Conservation (phyloP, 1,140 invertebrate genomes). For the Glossosoma conforme region DNA sequence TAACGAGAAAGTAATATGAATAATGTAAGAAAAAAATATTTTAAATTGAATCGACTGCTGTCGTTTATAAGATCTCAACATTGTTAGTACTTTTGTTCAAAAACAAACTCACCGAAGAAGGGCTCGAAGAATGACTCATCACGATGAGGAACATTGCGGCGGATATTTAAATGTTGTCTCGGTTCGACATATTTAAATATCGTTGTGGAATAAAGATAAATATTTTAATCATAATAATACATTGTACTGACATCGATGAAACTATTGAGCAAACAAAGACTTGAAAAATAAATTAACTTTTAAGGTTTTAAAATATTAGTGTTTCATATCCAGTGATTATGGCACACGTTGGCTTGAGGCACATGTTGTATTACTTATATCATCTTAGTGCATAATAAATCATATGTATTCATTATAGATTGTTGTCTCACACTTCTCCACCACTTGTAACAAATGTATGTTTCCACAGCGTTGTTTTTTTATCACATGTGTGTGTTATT, state of each 20-base stretch:
- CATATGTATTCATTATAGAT: neutral
- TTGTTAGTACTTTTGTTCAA: neutral
- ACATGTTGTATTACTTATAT: neutral
- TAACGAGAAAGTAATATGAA: neutral
- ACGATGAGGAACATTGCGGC: neutral
- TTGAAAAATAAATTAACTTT: constrained; percentile 1
- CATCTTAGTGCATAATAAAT: neutral
- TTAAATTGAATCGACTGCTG: neutral
- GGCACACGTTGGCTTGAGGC: constrained; percentile 3
- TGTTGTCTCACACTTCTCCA: neutral
- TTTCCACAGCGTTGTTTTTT: neutral
- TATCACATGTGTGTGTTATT: neutral
- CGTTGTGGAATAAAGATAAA: neutral
- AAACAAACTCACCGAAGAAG: neutral
- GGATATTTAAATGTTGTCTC: neutral
- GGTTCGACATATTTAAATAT: constrained; percentile 1
- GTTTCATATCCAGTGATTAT: neutral
- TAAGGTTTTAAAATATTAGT: neutral
- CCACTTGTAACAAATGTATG: neutral
- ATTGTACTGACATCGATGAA: constrained; percentile 1
- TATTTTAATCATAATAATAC: neutral
- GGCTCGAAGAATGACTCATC: neutral
- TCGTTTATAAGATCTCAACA: neutral
- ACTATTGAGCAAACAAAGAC: constrained; percentile 2
- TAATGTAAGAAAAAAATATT: neutral